Evolutionary conservation across 1,140 invertebrate species (phyloP), one percentile per base, ranked within the genome.

Genomic region (Triops cancriformis): DNA sequence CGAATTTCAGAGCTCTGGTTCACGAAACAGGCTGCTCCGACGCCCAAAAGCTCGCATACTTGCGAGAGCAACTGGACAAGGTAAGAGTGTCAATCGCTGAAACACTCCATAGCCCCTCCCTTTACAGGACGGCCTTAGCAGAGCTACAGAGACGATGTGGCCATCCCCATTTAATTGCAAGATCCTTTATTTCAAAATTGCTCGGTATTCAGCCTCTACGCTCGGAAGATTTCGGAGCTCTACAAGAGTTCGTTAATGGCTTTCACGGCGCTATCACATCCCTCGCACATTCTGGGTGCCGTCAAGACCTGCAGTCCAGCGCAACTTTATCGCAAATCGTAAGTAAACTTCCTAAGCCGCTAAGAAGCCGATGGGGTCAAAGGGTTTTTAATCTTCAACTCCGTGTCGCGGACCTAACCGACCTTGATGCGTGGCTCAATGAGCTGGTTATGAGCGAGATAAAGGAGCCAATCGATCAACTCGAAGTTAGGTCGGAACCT

Each of bases 1-100:
- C 74, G 0, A 75, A 23, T 26, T 75, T 75, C 74, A 75, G 31
- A 42, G 74, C 74, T 75, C 74, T 75, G 26, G n/a, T 75, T 10
- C 5, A 75, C 28, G 74, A 75, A 23, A n/a, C 74, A 10, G 42
- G 28, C 23, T 42, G 28, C 10, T 75, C 74, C 28, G 74, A 75
- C 74, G 74, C 74, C 10, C 74, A 75, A 31, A 28, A 42, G 12
- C 74, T 75, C 18, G 74, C 74, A 7, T n/a, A 37, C 18, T 37
- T 75, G 28, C n/a, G 74, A 37, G 74, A 75, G 28, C 74, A 1
- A 7, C 28, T 75, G 42, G 74, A 23, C 11, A 75, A 31, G 2
- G 74, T 75, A n/a, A 28, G 28, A 31, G 42, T 18, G 28, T 37
- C 74, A 11, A 23, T 31, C 12, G 74, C 74, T 18, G n/a, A 75